Evolutionary conservation across 2,888 invertebrate species (phyloP), one percentile per base, ranked within the genome.

Genomic region (Diplazon laetatorius): DNA sequence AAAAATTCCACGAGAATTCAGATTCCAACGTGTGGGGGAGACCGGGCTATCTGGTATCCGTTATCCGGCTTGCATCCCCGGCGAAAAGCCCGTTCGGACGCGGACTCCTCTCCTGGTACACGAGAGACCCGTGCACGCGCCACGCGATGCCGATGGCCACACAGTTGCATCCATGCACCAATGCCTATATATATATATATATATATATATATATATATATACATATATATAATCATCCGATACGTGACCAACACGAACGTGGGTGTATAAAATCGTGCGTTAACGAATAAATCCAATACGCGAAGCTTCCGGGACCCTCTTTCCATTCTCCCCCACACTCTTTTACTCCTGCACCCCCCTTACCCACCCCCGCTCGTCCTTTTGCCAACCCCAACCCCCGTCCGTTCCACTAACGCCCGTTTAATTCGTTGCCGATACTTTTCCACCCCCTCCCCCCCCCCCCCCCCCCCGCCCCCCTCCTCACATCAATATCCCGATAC

Each of bases 1-100:
- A 88, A 88, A 88, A 88, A 88, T 88, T 88, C 88, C 88, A 87
- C 83, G 82, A 79, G 65, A 85, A 87, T 85, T 87, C 87, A 84
- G 87, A 87, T 87, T 86, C 86, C 82, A 81, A 55, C 50, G 46
- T 52, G 66, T 52, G 66, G 52, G n/a, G n/a, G n/a, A n/a, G n/a
- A n/a, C n/a, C 42, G 55, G 66, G 52, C 59, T 70, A 59, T 70
- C 25, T 37, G 18, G 48, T 57, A 63, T 69, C 48, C 68, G 37
- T 55, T 48, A 55, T 75, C 62, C 74, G 57, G 20, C 22, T 30
- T 22, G 42, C 71, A 71, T 76, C 60, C 71, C 76, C 39, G 52
- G n/a, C n/a, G 30, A 35, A 63, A 63, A 63, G 25, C 50, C 50
- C 42, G 60, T 65, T 59, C 65, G 69, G 55, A 52, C 57, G 42